A percentile compares a stretch with the other conserved stretches of the same genome.
These are phyloP conservation scores for Dendrolimus pini DNA, from an alignment of 2,888 invertebrate species.

Conservation along the genomic window DNA sequence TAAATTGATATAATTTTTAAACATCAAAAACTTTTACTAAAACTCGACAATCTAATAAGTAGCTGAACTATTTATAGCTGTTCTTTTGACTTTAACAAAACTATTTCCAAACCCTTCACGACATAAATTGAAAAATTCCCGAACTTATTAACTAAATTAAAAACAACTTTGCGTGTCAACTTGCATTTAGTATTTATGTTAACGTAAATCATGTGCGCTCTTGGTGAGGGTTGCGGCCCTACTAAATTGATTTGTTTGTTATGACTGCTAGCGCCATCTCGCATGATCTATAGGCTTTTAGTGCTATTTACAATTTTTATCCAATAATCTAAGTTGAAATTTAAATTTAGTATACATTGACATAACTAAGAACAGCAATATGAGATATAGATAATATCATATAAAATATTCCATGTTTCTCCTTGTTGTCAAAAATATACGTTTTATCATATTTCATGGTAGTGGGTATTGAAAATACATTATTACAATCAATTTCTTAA, in stretches of 20 bases:
- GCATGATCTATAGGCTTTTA: slow-evolving; percentile 44
- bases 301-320: slow-evolving; percentile 13
- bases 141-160: slow-evolving; percentile 10
- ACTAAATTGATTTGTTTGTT: slow-evolving; percentile 51
- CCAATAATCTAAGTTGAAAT: background rate
- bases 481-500: too few relatives aligned
- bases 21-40: background rate
- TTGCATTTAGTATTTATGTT: slow-evolving; percentile 13
- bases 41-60: background rate
- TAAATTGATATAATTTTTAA: background rate
- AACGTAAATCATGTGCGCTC: slow-evolving; percentile 29
- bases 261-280: slow-evolving; percentile 44
- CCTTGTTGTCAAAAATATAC: too few relatives aligned
- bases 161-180: slow-evolving; percentile 25
- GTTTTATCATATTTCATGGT: too few relatives aligned
- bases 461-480: too few relatives aligned
- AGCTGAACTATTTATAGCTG: background rate
- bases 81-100: background rate
- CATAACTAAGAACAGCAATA: too few relatives aligned
- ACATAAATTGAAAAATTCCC: slow-evolving; percentile 8
- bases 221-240: slow-evolving; percentile 24
- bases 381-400: too few relatives aligned
- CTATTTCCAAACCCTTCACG: background rate
- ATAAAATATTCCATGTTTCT: too few relatives aligned
- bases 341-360: background rate